Base-by-base conservation (phyloP, 2,888 invertebrate species). In the Hypena proboscidalis region DNA sequence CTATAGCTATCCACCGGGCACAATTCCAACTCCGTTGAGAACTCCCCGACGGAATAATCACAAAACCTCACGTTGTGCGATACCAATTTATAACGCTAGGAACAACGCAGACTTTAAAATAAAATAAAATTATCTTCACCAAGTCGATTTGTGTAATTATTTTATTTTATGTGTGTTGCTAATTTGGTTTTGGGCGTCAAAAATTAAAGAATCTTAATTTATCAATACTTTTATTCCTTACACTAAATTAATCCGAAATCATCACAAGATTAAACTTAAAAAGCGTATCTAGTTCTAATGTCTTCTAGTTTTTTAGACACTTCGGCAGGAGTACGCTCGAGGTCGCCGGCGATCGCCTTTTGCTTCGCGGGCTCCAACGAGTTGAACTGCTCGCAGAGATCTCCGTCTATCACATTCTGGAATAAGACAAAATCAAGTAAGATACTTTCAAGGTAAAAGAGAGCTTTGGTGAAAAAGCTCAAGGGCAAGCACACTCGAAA, bases 231-330 rank as follows among this genome's bases (percentile, higher is more conserved):
- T 66, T 64, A 59, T 57, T 65, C 2, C 62, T 68, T 67, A 68
- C 19, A 42, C 40, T 58, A 53, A 58, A 53, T 38, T 32, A 58
- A 46, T 57, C 49, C 50, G 42, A 55, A 58, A 48, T 36, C 30
- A 57, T 37, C 31, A 36, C 32, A 44, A 39, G 3, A 20, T 25
- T n/a, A 37, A 70, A 64, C 73, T 94, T 97, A 99, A 93, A 99
- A 99, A 4, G 99, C 99, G 80, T 98, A 99, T 91, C 99, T 94
- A 23, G 99, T 99, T 82, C 99, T 93, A 69, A 99, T 97, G 83
- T 99, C 99, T 92, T 99, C 99, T 37, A 99, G 92, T 82, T 99
- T 99, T 87, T 99, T 99, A 4, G 98, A 98, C 4, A 99, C 98
- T 89, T 99, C 99, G 39, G 97, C 98, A 0, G 99, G 96, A 0